Percentiles rank a stretch among this genome's conserved stretches.
Conservation (phyloP, 2,888 invertebrate genomes). For the Meganola albula region DNA sequence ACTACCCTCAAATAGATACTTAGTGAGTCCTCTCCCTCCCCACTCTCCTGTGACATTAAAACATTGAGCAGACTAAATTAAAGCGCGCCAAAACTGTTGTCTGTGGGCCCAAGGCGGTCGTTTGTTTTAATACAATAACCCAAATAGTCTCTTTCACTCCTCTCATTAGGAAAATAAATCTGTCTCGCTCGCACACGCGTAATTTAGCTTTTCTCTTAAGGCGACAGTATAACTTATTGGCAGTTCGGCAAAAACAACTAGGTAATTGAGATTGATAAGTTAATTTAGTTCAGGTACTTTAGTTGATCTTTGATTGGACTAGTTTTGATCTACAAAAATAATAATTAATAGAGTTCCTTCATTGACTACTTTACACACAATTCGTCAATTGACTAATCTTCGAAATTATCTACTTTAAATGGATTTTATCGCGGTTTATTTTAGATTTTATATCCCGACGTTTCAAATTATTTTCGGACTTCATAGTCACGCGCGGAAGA, state of each 20-base stretch:
- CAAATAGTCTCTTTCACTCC: conserved; percentile 57
- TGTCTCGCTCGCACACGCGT: conserved; percentile 45
- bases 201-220: conserved; percentile 66
- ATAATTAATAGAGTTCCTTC: too few species aligned
- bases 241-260: conserved; percentile 35
- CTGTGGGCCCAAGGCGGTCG: conserved; percentile 72
- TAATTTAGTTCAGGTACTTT: too few species aligned
- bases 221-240: conserved; percentile 54
- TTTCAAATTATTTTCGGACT: too few species aligned
- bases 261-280: too few species aligned
- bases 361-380: too few species aligned
- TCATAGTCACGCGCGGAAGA: too few species aligned
- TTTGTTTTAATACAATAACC: conserved; percentile 78
- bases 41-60: conserved; percentile 64
- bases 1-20: conserved; percentile 74
- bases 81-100: conserved; percentile 75
- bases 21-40: conserved; percentile 43
- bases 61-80: conserved; percentile 75
- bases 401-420: too few species aligned
- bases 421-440: too few species aligned
- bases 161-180: conserved; percentile 37
- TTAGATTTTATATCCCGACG: too few species aligned
- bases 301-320: too few species aligned
- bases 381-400: too few species aligned
- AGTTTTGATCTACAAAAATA: too few species aligned